Evolutionary conservation across 2,113 vertebrate genomes (phyloP).

Genomic region (Tauraco erythrolophus): DNA sequence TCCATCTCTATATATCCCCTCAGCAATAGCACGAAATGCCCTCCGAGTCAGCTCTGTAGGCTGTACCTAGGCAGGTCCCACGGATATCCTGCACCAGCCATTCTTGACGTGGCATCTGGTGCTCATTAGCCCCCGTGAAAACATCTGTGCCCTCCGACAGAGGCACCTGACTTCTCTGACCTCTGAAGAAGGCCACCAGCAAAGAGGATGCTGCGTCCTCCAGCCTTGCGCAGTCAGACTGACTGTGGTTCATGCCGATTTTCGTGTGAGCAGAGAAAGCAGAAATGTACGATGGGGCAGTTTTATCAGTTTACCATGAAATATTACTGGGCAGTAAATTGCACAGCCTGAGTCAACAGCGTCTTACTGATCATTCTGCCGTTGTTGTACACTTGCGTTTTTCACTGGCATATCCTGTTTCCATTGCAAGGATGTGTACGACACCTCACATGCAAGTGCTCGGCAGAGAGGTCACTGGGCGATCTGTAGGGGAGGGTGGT

Average conservation of each 20-base stretch:
- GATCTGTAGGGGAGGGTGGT: neutral
- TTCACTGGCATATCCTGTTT: neutral
- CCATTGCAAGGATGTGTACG: neutral
- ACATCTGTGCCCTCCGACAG: neutral
- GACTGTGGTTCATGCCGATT: neutral
- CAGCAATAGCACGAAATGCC: neutral
- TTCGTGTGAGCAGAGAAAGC: rapidly evolving
- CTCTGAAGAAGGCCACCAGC: neutral
- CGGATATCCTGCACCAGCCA: rapidly evolving
- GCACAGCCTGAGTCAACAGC: neutral
- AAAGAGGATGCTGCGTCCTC: neutral
- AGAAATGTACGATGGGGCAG: neutral
- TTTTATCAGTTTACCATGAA: neutral
- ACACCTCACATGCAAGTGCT: neutral
- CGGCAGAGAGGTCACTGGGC: rapidly evolving
- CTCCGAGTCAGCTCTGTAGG: neutral
- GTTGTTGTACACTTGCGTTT: neutral
- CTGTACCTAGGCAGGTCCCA: neutral
- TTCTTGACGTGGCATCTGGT: neutral
- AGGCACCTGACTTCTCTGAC: neutral
- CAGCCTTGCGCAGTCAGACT: rapidly evolving
- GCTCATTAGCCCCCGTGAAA: neutral
- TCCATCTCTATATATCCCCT: neutral
- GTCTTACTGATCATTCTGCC: neutral
- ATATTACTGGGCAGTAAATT: neutral